phyloP scores from a whole-genome alignment of 2,797 vertebrate genomes.

The Enteromius treurensis region DNA sequence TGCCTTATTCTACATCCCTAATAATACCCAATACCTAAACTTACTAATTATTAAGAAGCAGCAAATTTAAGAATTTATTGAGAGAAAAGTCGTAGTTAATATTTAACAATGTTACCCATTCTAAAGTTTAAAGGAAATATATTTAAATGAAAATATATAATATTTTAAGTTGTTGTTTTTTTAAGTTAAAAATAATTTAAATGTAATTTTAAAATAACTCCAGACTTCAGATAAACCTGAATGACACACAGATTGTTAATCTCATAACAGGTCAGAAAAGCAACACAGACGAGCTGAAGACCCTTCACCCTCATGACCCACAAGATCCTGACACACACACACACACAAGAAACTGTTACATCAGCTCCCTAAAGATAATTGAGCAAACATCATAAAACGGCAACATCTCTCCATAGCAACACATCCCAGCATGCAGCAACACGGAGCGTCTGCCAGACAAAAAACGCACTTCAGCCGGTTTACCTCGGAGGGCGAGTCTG shows the following conservation, averaged over 20 bases:
- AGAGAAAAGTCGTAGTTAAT: too few species aligned
- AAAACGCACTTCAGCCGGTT: constrained; percentile 44
- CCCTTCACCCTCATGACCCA: neutral
- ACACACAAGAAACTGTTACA: constrained; percentile 18
- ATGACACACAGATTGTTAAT: neutral
- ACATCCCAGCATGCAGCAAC: constrained; percentile 50
- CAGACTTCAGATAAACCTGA: neutral
- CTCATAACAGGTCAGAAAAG: neutral
- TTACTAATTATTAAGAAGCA: too few species aligned
- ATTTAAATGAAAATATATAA: too few species aligned
- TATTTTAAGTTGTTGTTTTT: too few species aligned
- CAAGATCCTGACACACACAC: constrained; percentile 1
- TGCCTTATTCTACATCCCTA: too few species aligned
- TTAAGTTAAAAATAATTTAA: too few species aligned
- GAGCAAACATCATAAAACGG: constrained; percentile 60
- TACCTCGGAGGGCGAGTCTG: constrained; percentile 2
- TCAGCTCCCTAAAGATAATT: constrained; percentile 54
- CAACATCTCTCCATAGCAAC: constrained; percentile 62
- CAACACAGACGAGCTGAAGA: neutral
- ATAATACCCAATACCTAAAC: too few species aligned
- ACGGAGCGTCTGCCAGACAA: constrained; percentile 23
- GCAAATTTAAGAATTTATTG: too few species aligned
- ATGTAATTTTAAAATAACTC: too few species aligned
- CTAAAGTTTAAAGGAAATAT: too few species aligned
- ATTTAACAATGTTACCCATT: too few species aligned